These are phyloP conservation scores for Circaetus gallicus DNA, from an alignment of 2,113 vertebrate species.

Conservation along the genomic window DNA sequence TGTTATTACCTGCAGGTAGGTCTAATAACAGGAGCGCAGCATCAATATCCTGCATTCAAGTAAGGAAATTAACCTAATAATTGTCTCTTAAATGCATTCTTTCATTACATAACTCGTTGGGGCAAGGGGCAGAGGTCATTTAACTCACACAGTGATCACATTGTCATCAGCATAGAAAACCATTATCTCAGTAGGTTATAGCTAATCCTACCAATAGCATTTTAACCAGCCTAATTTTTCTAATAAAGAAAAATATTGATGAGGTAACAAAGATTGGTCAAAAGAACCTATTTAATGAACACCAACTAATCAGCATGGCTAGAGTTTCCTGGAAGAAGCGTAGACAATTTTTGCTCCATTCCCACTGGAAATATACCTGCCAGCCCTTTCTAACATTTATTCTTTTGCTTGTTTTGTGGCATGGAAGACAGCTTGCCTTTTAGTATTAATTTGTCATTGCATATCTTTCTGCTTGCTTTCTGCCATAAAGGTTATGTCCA, in stretches of 20 bases:
- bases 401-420: background rate
- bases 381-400: background rate
- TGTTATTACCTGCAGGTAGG: background rate
- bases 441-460: background rate
- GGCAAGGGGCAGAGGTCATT: background rate
- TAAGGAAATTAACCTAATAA: conserved; percentile 49
- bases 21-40: background rate
- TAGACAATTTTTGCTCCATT: background rate
- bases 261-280: background rate
- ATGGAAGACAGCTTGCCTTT: background rate
- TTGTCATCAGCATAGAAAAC: conserved; percentile 20
- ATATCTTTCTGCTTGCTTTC: background rate
- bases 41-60: conserved; percentile 17
- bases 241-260: conserved; percentile 9
- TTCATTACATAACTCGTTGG: background rate
- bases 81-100: conserved; percentile 36
- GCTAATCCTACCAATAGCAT: background rate
- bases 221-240: conserved; percentile 19
- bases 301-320: background rate
- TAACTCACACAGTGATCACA: background rate
- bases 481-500: background rate
- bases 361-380: background rate
- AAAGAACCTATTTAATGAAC: background rate
- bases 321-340: background rate
- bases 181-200: conserved; percentile 14